A percentile compares a stretch with the other conserved stretches of the same genome.
phyloP scores from a whole-genome alignment of 2,888 invertebrate genomes.

The Anarsia innoxiella region DNA sequence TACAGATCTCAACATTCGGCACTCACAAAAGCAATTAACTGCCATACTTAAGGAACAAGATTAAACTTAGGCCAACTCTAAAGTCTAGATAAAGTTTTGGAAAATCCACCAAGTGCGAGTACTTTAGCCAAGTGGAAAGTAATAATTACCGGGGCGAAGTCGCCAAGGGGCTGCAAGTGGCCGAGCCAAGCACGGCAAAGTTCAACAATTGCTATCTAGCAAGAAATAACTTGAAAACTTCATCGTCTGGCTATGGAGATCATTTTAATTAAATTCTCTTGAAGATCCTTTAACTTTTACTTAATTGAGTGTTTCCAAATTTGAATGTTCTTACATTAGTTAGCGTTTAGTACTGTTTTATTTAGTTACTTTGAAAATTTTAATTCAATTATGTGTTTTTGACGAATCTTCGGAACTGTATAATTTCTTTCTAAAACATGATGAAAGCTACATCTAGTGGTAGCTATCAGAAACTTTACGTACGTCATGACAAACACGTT shows the following conservation, averaged over 20 bases:
- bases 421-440: too few species aligned
- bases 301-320: conserved; percentile 13
- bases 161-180: conserved; percentile 3
- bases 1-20: conserved; percentile 1
- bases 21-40: conserved; percentile 11
- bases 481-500: too few species aligned
- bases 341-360: not conserved
- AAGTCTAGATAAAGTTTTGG: conserved; percentile 13
- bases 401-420: too few species aligned
- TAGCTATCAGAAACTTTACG: too few species aligned
- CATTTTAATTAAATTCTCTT: conserved; percentile 52
- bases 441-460: too few species aligned
- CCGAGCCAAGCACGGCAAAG: conserved; percentile 22
- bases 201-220: conserved; percentile 38
- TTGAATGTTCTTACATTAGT: not conserved
- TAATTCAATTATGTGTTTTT: too few species aligned
- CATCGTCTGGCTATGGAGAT: conserved; percentile 31
- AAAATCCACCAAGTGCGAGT: conserved; percentile 15
- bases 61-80: conserved; percentile 14
- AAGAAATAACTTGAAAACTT: conserved; percentile 37
- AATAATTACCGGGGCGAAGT: conserved; percentile 30
- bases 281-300: conserved; percentile 33
- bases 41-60: conserved; percentile 11
- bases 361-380: too few species aligned
- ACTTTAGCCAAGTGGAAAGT: conserved; percentile 22